These are phyloP conservation scores for Cylindroiulus punctatus DNA, from an alignment of 2,888 invertebrate species.

Conservation along the genomic window DNA sequence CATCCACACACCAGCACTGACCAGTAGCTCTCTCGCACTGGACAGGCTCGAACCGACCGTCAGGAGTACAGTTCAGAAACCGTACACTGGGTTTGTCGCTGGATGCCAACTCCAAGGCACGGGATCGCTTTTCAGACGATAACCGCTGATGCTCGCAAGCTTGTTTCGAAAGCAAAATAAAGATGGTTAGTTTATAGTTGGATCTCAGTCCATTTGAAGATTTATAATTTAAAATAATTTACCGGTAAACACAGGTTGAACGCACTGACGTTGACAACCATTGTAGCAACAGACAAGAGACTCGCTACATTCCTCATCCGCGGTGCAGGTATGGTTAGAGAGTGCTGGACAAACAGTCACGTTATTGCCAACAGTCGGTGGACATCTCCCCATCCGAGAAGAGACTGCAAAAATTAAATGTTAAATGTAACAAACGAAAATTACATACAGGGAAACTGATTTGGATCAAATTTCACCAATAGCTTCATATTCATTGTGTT, in stretches of 20 bases:
- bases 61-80: constrained; percentile 62
- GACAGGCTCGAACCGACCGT: constrained; percentile 63
- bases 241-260: constrained; percentile 50
- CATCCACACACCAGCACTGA: constrained; percentile 68
- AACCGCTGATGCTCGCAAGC: constrained; percentile 76
- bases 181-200: neutral
- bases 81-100: constrained; percentile 57
- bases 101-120: constrained; percentile 68
- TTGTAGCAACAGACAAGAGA: constrained; percentile 37
- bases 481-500: too few relatives aligned
- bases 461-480: too few relatives aligned
- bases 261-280: constrained; percentile 43
- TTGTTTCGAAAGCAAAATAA: constrained; percentile 57
- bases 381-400: constrained; percentile 33
- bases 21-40: constrained; percentile 62
- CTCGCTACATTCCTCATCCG: constrained; percentile 23
- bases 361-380: neutral
- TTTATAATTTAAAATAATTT: neutral
- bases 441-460: neutral
- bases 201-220: neutral
- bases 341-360: neutral
- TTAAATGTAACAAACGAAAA: neutral
- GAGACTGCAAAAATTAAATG: neutral
- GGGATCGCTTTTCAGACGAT: constrained; percentile 73
- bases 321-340: neutral